Conservation (phyloP, 2,888 invertebrate genomes). For the Podotricha telesiphe region DNA sequence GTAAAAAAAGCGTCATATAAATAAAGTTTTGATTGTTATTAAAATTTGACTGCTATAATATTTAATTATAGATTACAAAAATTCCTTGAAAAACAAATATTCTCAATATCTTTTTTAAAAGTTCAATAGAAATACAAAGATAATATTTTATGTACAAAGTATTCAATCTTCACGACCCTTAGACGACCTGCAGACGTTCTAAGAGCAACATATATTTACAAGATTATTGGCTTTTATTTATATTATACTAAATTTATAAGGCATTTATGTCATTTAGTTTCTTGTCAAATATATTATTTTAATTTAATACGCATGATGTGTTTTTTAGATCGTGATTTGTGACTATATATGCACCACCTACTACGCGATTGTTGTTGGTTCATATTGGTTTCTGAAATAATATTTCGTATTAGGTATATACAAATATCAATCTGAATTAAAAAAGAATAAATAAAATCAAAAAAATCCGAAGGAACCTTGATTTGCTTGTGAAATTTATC, state of each 20-base stretch:
- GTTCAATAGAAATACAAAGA: conserved; percentile 33
- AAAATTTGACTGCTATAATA: not conserved
- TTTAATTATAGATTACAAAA: not conserved
- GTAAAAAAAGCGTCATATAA: too few species aligned
- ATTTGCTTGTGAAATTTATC: too few species aligned
- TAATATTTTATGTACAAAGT: conserved; percentile 32
- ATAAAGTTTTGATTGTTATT: not conserved
- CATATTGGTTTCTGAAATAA: too few species aligned
- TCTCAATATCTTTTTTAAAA: conserved; percentile 11
- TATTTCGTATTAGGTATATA: too few species aligned
- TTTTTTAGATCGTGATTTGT: not conserved
- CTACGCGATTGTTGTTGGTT: too few species aligned
- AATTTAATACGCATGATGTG: not conserved
- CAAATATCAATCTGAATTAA: too few species aligned
- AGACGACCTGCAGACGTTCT: conserved; percentile 53
- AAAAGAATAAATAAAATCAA: too few species aligned
- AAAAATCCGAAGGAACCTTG: too few species aligned
- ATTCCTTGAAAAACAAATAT: conserved; percentile 8
- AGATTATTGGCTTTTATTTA: conserved; percentile 49
- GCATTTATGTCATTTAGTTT: conserved; percentile 12
- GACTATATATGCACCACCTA: not conserved
- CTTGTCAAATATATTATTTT: not conserved
- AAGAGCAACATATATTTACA: conserved; percentile 46
- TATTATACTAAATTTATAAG: conserved; percentile 27
- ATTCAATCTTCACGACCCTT: conserved; percentile 45